Base-by-base conservation (phyloP, 2,113 vertebrate genomes). In the Boleophthalmus pectinirostris region DNA sequence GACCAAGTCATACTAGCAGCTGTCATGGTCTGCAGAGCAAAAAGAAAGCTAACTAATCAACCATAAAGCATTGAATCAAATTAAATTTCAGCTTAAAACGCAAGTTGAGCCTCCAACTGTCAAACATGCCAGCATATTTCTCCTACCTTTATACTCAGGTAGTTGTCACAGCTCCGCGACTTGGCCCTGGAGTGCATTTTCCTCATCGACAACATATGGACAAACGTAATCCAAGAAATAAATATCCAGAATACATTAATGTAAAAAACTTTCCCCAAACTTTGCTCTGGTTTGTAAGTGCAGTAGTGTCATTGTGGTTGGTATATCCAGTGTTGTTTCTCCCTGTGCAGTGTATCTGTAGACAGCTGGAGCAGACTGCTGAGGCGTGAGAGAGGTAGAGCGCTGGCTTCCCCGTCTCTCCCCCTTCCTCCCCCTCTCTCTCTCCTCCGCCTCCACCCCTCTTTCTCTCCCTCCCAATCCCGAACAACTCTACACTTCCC, bases 101-200 rank as follows among this genome's bases (percentile, higher is more conserved):
- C 3, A 1, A 15, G 13, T 15, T 5, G 20, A 4, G 18, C 16
- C 15, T 6, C 16, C 20, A 51, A 47, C 14, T 13, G 4, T 29
- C 29, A 29, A 29, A 43, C 38, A 10, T 9, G 38, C 38, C 10
- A 43, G 6, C 10, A 43, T 8, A 10, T 43, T 43, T n/a, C 51
- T 75, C 83, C 5, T 90, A 95, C 94, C 92, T 95, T 93, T 79
- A 92, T 93, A 74, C 91, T 88, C 84, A 84, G 64, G 89, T 93
- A 93, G 81, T 85, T 90, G 56, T 92, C 92, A 79, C 90, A 91
- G 84, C 87, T 90, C 73, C 89, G 88, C 49, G 92, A 92, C 80
- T 93, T 92, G 21, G 84, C 90, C 90, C 90, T 89, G 79, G 91
- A 84, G 89, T 93, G 90, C 92, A 94, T 94, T 87, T 85, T 93